Conservation (phyloP, 2,797 vertebrate species). For the Mallotus villosus region DNA sequence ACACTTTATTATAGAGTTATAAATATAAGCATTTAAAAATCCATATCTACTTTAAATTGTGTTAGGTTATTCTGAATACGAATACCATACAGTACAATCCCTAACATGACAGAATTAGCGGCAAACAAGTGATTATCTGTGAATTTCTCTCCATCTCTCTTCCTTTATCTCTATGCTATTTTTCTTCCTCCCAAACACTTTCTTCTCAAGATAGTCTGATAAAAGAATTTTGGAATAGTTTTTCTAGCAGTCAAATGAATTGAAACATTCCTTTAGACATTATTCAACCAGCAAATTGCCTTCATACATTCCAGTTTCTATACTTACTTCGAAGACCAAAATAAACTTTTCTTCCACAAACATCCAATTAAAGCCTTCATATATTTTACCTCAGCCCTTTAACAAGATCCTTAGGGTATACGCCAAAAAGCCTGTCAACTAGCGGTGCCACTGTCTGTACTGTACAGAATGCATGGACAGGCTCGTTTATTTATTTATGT, state of each 20-base stretch:
- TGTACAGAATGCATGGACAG: no score
- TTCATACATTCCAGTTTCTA: background rate
- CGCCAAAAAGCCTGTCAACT: background rate
- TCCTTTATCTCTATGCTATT: no score
- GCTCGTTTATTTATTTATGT: no score
- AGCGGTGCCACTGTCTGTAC: background rate
- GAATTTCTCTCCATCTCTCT: background rate
- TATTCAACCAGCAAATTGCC: background rate
- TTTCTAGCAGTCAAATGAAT: no score
- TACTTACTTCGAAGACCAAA: background rate
- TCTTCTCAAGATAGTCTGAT: no score
- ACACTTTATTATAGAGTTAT: no score
- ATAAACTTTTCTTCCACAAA: background rate
- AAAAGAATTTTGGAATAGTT: no score
- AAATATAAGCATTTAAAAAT: no score
- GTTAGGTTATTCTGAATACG: no score
- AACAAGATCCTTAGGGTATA: slow-evolving; percentile 18
- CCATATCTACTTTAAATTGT: no score
- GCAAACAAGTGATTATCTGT: background rate
- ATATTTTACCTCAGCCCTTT: background rate
- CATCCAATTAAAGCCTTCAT: slow-evolving; percentile 12
- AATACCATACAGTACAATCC: background rate
- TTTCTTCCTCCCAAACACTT: no score
- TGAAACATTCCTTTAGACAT: no score
- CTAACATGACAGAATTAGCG: background rate